Evolutionary conservation across 2,113 vertebrate species (phyloP).

Genomic region (Hoplias malabaricus): DNA sequence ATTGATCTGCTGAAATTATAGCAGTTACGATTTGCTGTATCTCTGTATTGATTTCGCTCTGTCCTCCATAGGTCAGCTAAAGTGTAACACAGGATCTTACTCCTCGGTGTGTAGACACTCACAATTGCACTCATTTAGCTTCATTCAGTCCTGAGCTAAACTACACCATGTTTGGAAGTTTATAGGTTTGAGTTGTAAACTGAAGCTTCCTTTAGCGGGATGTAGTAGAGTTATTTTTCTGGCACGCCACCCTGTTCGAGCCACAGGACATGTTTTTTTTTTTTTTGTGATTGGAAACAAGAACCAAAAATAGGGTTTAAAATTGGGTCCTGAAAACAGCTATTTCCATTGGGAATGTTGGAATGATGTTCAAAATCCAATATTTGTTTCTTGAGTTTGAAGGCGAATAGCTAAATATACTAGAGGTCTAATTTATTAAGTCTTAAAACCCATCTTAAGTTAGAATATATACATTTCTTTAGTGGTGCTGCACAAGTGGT

Average conservation of each 20-base stretch:
- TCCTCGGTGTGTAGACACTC: neutral
- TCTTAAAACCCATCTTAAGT: too few species aligned
- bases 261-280: neutral
- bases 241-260: neutral
- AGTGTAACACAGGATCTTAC: neutral
- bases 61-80: slow-evolving; percentile 4
- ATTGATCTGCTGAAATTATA: slow-evolving; percentile 42
- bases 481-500: too few species aligned
- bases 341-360: neutral
- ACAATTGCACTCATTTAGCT: neutral
- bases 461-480: too few species aligned
- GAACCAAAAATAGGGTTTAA: too few species aligned
- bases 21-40: neutral
- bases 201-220: neutral
- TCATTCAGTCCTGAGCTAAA: neutral
- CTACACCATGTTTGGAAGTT: neutral
- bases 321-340: neutral
- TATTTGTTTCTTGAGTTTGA: too few species aligned
- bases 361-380: too few species aligned
- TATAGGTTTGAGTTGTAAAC: neutral
- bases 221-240: neutral
- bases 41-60: slow-evolving; percentile 21
- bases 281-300: neutral
- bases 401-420: too few species aligned
- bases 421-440: too few species aligned